Evolutionary conservation across 1,140 invertebrate genomes (phyloP), one percentile per base, ranked within the genome.

Genomic region (Saccostrea echinata): DNA sequence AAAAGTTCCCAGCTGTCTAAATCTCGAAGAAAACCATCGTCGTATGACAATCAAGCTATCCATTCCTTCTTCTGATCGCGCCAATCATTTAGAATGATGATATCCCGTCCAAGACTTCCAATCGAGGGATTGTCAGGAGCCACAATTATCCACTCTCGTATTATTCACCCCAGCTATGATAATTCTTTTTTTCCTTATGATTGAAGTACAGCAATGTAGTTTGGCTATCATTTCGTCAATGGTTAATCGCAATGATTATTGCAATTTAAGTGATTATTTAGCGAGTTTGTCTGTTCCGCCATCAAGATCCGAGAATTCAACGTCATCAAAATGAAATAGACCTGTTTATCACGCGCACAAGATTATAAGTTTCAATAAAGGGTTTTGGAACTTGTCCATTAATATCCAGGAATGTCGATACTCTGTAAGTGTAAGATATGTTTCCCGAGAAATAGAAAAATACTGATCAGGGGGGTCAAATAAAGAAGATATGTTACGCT

Each of bases 311-410:
- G 16, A 53, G 35, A 83, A 52, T 51, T 83, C 43, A 43, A 24
- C 51, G 81, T 83, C 81, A 83, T 83, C 81, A 83, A 33, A 51
- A 52, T 83, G 51, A 83, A 83, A 83, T 53, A 83, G 35, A 21
- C 27, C 81, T 53, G 51, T 83, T 83, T 83, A 83, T 83, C 81
- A 83, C 81, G 81, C 24, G 16, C 51, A 35, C 81, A 30, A 53
- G 81, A 83, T 83, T 83, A 83, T 83, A 83, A 83, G 81, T 83
- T 83, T 83, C 81, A 83, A 83, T 83, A 83, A 83, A 51, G 35
- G 35, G 81, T 18, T 81, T 53, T 83, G 81, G 51, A 52, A 53
- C 35, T 52, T 51, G 81, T 53, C 35, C 81, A 83, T 83, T 53
- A 83, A 83, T 83, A 83, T 83, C n/a, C 27, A 83, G 35, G 52